phyloP scores from a whole-genome alignment of 2,113 vertebrate species.

The Rhinolophus sinicus region DNA sequence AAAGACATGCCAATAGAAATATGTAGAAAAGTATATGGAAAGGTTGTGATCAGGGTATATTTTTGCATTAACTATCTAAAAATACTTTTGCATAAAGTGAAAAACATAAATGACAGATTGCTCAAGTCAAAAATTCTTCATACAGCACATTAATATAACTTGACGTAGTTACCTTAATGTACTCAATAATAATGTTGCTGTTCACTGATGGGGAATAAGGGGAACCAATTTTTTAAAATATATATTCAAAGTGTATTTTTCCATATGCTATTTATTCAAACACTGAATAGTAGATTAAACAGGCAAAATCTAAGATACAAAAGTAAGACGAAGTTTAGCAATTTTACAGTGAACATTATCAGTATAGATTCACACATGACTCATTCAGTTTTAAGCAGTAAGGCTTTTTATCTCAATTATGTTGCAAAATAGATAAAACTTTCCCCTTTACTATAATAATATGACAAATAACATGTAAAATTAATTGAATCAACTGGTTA shows the following conservation, averaged over 20 bases:
- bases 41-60: not conserved
- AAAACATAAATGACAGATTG: slow-evolving; percentile 30
- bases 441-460: not conserved
- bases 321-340: not conserved
- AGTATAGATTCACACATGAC: not conserved
- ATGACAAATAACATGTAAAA: not conserved
- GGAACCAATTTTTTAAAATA: not conserved
- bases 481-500: not conserved
- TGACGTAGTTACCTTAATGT: not conserved
- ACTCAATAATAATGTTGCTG: not conserved
- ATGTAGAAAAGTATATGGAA: not conserved
- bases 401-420: not conserved
- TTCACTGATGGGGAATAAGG: not conserved
- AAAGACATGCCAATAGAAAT: not conserved
- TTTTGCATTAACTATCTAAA: slow-evolving; percentile 20
- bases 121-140: not conserved
- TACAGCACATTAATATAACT: not conserved
- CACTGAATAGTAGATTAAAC: not conserved
- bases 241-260: not conserved
- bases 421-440: not conserved
- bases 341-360: not conserved
- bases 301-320: not conserved
- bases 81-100: not conserved
- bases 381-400: not conserved
- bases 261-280: not conserved